Percentiles rank a stretch among this genome's conserved stretches.
These are phyloP conservation scores for Polypterus bichir DNA, from an alignment of 2,113 vertebrate species.

Conservation along the genomic window DNA sequence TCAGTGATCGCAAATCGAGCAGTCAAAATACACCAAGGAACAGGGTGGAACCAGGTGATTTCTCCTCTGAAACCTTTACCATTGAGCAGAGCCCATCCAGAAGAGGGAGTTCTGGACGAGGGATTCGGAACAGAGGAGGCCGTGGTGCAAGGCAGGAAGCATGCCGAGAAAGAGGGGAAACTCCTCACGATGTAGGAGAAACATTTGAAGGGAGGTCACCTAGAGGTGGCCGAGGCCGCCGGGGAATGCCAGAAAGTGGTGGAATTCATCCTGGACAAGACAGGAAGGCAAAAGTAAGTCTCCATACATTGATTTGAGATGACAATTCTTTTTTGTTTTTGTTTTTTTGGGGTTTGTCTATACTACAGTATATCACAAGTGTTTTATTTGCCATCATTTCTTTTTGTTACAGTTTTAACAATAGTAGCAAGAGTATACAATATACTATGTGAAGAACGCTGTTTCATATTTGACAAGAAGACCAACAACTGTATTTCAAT, in stretches of 20 bases:
- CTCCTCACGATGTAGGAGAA: neutral
- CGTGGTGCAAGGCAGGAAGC: constrained; percentile 9
- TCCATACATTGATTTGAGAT: neutral
- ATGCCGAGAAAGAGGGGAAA: constrained; percentile 1
- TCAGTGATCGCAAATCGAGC: constrained; percentile 47
- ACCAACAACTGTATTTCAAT: too few relatives aligned
- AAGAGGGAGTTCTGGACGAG: constrained; percentile 31
- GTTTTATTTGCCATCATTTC: too few relatives aligned
- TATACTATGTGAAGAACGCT: too few relatives aligned
- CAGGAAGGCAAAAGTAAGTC: constrained; percentile 39
- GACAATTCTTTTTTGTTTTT: neutral
- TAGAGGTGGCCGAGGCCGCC: constrained; percentile 4
- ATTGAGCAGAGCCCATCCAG: constrained; percentile 31
- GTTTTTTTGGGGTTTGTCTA: too few relatives aligned
- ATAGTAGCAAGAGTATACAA: too few relatives aligned
- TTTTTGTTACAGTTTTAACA: too few relatives aligned
- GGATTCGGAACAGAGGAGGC: constrained; percentile 31
- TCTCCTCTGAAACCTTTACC: constrained; percentile 9
- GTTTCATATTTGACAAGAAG: too few relatives aligned
- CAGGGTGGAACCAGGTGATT: constrained; percentile 20
- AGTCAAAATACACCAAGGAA: constrained; percentile 27
- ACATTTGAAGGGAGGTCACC: neutral
- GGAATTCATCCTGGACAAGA: constrained; percentile 12
- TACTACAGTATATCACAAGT: too few relatives aligned
- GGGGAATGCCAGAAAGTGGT: accelerated